These are phyloP conservation scores for Trissonchulus sp. DNA, from an alignment of 2,888 invertebrate genomes.

Conservation along the genomic window DNA sequence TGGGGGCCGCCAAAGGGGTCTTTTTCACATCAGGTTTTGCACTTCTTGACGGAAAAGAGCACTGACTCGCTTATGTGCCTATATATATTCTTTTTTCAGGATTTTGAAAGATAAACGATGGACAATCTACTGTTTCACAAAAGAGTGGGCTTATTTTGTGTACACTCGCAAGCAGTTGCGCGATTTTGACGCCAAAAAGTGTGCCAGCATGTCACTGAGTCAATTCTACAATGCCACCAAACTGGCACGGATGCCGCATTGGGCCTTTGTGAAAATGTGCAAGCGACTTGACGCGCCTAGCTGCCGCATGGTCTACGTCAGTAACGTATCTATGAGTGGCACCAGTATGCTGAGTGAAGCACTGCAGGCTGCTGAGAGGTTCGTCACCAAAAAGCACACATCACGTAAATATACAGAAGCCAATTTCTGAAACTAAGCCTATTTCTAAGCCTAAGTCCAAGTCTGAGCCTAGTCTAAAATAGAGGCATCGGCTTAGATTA, in stretches of 20 bases:
- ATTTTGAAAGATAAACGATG: background rate
- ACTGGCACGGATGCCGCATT: background rate
- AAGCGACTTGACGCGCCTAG: background rate
- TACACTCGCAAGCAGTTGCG: background rate
- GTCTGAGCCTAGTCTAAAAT: too few species aligned
- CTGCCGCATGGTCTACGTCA: background rate
- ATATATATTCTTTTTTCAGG: too few species aligned
- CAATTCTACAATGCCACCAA: background rate
- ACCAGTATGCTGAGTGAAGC: background rate
- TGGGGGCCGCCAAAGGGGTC: too few species aligned
- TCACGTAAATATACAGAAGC: too few species aligned
- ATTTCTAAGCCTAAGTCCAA: too few species aligned
- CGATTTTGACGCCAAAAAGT: background rate
- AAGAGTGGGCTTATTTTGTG: background rate
- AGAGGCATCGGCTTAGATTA: too few species aligned
- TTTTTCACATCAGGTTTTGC: too few species aligned
- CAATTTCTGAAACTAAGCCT: too few species aligned
- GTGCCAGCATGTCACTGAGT: background rate
- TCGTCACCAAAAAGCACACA: too few species aligned
- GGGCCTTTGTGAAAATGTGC: slow-evolving; percentile 4
- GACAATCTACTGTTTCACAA: background rate
- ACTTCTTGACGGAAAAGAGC: too few species aligned
- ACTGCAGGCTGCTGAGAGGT: background rate
- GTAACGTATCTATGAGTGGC: background rate
- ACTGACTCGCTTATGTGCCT: too few species aligned